Percentiles rank a stretch among this genome's conserved stretches.
phyloP scores from a whole-genome alignment of 2,797 vertebrate genomes.

The Aplochiton taeniatus region DNA sequence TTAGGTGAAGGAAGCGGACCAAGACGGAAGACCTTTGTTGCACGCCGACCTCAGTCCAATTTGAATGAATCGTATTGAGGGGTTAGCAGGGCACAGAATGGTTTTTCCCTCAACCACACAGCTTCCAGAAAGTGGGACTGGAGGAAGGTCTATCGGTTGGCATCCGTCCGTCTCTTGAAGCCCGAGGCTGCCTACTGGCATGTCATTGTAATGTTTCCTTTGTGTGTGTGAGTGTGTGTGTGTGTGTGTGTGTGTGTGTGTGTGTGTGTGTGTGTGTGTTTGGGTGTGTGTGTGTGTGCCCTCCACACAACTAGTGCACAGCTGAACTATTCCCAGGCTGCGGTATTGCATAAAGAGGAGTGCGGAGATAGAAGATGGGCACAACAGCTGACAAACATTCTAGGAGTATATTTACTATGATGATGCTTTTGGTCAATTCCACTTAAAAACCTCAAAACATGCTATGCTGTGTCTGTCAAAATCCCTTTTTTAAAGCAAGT shows the following conservation, averaged over 20 bases:
- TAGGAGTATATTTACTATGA: conserved; percentile 44
- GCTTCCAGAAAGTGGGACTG: conserved; percentile 14
- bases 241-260: conserved; percentile 4
- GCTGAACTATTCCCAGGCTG: conserved; percentile 44
- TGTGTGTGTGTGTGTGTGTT: conserved; percentile 31
- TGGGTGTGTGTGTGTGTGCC: conserved; percentile 21
- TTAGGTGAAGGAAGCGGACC: conserved; percentile 33
- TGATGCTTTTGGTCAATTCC: conserved; percentile 62
- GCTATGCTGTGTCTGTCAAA: conserved; percentile 62
- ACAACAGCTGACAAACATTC: conserved; percentile 54
- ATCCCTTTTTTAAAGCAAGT: conserved; percentile 58
- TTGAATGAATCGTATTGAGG: conserved; percentile 45
- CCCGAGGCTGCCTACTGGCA: conserved; percentile 43
- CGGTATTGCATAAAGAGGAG: conserved; percentile 40
- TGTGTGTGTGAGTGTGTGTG: conserved; percentile 23
- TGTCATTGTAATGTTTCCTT: conserved; percentile 20
- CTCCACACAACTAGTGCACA: conserved; percentile 34
- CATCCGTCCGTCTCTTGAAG: conserved; percentile 54
- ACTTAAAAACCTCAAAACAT: conserved; percentile 63
- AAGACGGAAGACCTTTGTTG: conserved; percentile 15
- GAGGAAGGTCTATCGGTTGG: conserved; percentile 31
- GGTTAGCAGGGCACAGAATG: conserved; percentile 40
- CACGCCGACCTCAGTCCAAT: too few species aligned
- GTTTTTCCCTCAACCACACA: conserved; percentile 36
- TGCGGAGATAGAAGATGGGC: conserved; percentile 27